Evolutionary conservation across 2,113 vertebrate genomes (phyloP).

Genomic region (Lampris megalopsis): DNA sequence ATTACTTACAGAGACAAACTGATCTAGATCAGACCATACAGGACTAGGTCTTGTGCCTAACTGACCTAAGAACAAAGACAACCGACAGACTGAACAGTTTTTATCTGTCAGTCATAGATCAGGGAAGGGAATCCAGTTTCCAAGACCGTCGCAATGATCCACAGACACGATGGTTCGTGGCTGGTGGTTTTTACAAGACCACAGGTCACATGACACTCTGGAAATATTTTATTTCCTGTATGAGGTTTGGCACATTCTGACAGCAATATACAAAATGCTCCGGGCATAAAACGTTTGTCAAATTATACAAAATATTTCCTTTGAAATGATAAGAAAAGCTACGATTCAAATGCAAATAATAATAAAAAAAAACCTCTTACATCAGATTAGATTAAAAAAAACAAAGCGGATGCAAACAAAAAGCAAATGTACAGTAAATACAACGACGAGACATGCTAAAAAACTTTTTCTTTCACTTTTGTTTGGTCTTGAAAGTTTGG

Average conservation of each 20-base stretch:
- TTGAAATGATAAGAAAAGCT: background rate
- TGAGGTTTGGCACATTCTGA: constrained; percentile 4
- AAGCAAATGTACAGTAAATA: no score
- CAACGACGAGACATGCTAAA: no score
- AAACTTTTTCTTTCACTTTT: no score
- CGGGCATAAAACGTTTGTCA: constrained; percentile 35
- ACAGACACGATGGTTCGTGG: background rate
- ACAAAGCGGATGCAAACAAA: background rate
- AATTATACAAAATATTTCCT: constrained; percentile 22
- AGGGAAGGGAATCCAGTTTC: background rate
- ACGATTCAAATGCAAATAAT: background rate
- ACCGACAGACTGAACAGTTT: no score
- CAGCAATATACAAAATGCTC: constrained; percentile 53
- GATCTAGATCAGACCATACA: no score
- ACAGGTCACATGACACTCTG: constrained; percentile 1
- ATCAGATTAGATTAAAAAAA: constrained; percentile 21
- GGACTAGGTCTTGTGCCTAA: no score
- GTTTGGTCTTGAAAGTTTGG: no score
- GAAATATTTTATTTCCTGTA: constrained; percentile 16
- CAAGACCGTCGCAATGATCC: background rate
- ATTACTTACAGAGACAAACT: no score
- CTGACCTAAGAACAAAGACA: no score
- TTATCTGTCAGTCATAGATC: no score
- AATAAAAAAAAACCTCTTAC: background rate
- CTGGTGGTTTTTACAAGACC: background rate